A percentile compares a stretch with the other conserved stretches of the same genome.
These are phyloP conservation scores for Tor tambroides DNA, from an alignment of 2,113 vertebrate genomes.

Conservation along the genomic window DNA sequence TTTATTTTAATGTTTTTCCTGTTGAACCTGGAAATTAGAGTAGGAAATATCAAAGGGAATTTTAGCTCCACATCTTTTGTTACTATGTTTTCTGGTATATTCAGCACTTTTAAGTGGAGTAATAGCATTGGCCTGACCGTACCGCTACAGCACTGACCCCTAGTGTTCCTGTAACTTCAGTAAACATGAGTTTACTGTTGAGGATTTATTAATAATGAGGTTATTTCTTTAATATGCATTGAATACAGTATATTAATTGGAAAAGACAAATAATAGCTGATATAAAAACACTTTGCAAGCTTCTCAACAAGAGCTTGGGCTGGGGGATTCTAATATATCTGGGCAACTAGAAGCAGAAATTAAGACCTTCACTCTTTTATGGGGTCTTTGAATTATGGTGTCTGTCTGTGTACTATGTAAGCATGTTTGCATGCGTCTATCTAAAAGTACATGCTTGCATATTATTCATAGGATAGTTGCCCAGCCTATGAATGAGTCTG, in stretches of 20 bases:
- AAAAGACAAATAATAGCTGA: not conserved
- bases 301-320: not conserved
- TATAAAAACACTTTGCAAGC: not conserved
- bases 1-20: not conserved
- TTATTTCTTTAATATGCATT: not conserved
- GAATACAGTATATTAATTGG: not conserved
- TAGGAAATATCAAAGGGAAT: not conserved
- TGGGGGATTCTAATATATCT: not conserved
- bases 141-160: conserved; percentile 21
- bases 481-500: not conserved
- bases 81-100: not conserved
- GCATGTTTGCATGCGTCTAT: not conserved
- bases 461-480: not conserved
- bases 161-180: not conserved
- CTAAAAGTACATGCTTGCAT: too few relatives aligned
- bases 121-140: not conserved
- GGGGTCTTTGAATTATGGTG: not conserved
- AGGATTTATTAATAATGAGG: not conserved
- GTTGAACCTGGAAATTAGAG: not conserved
- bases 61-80: not conserved
- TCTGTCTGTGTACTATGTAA: not conserved
- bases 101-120: not conserved
- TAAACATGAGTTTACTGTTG: not conserved
- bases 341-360: not conserved
- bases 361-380: not conserved